Percentiles rank a stretch among this genome's conserved stretches.
These are phyloP conservation scores for Thymallus thymallus DNA, from an alignment of 2,113 vertebrate species.

Conservation along the genomic window DNA sequence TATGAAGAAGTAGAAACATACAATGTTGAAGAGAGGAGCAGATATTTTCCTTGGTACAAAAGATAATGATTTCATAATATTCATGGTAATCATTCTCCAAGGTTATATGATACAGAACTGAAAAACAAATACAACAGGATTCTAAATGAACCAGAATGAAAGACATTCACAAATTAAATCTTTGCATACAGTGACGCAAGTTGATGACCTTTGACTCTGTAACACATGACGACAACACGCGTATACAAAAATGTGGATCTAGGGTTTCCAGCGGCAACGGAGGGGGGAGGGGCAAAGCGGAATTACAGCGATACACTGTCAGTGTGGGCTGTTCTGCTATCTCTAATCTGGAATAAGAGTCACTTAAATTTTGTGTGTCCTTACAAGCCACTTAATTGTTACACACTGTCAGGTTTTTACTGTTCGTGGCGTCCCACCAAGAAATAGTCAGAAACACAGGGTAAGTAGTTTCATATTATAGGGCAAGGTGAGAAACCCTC, in stretches of 20 bases:
- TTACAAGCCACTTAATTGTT: neutral
- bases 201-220: constrained; percentile 51
- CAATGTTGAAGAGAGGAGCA: constrained; percentile 38
- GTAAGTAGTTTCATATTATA: constrained; percentile 14
- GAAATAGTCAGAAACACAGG: constrained; percentile 22
- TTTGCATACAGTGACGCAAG: constrained; percentile 73
- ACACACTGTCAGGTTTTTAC: neutral
- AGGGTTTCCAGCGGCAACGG: constrained; percentile 29
- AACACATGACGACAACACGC: constrained; percentile 58
- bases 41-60: constrained; percentile 46
- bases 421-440: constrained; percentile 40
- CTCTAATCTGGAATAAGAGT: neutral
- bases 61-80: constrained; percentile 39
- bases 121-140: constrained; percentile 68
- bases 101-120: constrained; percentile 58
- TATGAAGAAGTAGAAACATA: constrained; percentile 45
- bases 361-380: no score
- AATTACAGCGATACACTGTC: constrained; percentile 56
- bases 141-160: constrained; percentile 76
- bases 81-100: constrained; percentile 69
- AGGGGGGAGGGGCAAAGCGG: constrained; percentile 33
- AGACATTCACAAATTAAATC: constrained; percentile 67
- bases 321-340: constrained; percentile 61
- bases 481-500: constrained; percentile 17
- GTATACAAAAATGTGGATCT: constrained; percentile 26